phyloP scores from a whole-genome alignment of 2,888 invertebrate species.

The Hipparchia semele region DNA sequence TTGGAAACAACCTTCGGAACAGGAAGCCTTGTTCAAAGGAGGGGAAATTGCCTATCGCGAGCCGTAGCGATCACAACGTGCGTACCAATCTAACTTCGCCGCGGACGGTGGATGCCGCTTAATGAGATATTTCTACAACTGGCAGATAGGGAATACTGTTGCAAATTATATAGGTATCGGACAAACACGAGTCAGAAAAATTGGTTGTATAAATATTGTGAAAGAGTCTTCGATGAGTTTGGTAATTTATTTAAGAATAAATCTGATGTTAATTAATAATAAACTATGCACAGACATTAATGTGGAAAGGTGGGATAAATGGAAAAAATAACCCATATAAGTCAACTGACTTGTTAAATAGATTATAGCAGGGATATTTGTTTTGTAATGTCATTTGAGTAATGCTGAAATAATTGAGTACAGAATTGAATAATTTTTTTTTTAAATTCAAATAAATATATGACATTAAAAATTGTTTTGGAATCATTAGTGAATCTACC shows the following conservation, averaged over 20 bases:
- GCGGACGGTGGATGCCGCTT: constrained; percentile 59
- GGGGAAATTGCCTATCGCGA: constrained; percentile 80
- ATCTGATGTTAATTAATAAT: no score
- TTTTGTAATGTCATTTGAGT: no score
- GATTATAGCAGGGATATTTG: no score
- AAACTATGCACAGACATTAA: no score
- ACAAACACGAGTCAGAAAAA: not conserved
- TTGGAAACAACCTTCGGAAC: constrained; percentile 60
- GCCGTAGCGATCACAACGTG: constrained; percentile 64
- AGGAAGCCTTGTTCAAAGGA: constrained; percentile 71
- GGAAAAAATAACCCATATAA: no score
- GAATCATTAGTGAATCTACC: no score
- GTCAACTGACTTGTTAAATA: no score
- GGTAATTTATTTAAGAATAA: not conserved
- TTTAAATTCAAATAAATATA: no score
- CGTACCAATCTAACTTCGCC: constrained; percentile 73
- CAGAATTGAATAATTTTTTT: no score
- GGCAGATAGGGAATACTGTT: constrained; percentile 42
- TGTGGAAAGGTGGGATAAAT: no score
- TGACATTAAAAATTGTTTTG: no score
- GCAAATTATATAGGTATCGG: not conserved
- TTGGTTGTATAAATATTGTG: not conserved
- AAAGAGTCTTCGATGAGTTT: not conserved
- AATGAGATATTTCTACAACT: constrained; percentile 66
- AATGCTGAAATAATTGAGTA: no score